Evolutionary conservation across 2,888 invertebrate species (phyloP).

Genomic region (Tachina lurida): DNA sequence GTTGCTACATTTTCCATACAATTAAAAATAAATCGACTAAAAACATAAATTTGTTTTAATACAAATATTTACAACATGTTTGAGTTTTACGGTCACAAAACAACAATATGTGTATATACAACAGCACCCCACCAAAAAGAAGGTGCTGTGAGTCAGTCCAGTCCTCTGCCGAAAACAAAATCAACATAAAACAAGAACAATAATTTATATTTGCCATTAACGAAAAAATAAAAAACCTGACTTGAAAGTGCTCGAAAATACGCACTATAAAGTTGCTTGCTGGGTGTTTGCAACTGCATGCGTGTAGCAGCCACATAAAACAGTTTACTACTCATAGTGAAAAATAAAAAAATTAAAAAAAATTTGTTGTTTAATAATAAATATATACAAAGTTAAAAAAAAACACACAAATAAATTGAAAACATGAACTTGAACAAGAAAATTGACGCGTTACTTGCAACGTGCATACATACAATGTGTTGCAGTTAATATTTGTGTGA

Average conservation of each 20-base stretch:
- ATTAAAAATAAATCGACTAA: constrained; percentile 35
- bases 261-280: constrained; percentile 46
- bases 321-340: constrained; percentile 22
- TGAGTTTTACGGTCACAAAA: constrained; percentile 20
- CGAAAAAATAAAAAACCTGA: constrained; percentile 9
- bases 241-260: constrained; percentile 22
- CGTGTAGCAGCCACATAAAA: constrained; percentile 54
- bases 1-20: constrained; percentile 20
- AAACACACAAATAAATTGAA: constrained; percentile 62
- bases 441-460: constrained; percentile 68
- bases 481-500: not conserved
- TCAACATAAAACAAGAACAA: not conserved
- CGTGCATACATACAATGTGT: not conserved
- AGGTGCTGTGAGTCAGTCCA: not conserved
- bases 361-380: constrained; percentile 57
- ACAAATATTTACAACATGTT: constrained; percentile 51
- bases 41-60: constrained; percentile 22
- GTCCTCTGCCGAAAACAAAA: constrained; percentile 27
- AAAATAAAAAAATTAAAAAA: constrained; percentile 26
- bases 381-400: constrained; percentile 52
- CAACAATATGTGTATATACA: constrained; percentile 1
- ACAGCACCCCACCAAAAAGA: too few relatives aligned
- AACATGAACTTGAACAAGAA: constrained; percentile 73
- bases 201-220: constrained; percentile 21
- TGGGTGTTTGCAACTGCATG: constrained; percentile 61